Percentiles rank a stretch among this genome's conserved stretches.
Conservation (phyloP, 2,113 vertebrate genomes). For the Prionailurus viverrinus region DNA sequence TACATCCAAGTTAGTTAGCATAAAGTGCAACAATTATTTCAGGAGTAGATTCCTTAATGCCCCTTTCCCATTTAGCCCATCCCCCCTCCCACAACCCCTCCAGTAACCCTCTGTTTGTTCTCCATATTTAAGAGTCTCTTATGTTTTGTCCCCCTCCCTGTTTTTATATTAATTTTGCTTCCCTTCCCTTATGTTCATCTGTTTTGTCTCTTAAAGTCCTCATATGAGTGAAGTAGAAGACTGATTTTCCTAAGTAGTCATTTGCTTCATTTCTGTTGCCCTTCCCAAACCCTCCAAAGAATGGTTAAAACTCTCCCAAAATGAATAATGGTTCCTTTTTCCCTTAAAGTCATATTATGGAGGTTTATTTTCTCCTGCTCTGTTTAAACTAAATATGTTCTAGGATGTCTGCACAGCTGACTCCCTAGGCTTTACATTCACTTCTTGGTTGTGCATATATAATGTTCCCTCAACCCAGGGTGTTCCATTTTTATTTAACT, state of each 20-base stretch:
- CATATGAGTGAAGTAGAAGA: background rate
- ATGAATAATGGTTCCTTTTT: constrained; percentile 48
- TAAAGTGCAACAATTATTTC: too few relatives aligned
- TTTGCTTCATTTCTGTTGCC: constrained; percentile 42
- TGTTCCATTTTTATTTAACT: constrained; percentile 1
- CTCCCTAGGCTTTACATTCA: background rate
- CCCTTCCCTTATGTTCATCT: too few relatives aligned
- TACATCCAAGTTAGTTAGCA: too few relatives aligned
- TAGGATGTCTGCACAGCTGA: background rate
- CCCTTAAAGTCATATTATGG: background rate
- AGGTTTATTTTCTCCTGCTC: background rate
- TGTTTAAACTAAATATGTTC: background rate
- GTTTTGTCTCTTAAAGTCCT: too few relatives aligned
- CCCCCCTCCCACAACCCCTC: too few relatives aligned
- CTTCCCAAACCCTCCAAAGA: constrained; percentile 37
- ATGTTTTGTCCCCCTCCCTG: too few relatives aligned
- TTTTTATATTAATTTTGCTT: too few relatives aligned
- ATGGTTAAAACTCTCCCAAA: constrained; percentile 60
- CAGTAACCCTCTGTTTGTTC: too few relatives aligned
- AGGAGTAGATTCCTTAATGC: too few relatives aligned
- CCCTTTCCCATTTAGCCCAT: too few relatives aligned
- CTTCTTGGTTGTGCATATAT: background rate
- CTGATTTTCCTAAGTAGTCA: constrained; percentile 45
- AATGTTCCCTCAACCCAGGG: background rate
- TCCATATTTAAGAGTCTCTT: too few relatives aligned